Percentiles rank a stretch among this genome's conserved stretches.
Evolutionary conservation across 2,113 vertebrate genomes (phyloP).

Genomic region (Oryzias curvinotus): DNA sequence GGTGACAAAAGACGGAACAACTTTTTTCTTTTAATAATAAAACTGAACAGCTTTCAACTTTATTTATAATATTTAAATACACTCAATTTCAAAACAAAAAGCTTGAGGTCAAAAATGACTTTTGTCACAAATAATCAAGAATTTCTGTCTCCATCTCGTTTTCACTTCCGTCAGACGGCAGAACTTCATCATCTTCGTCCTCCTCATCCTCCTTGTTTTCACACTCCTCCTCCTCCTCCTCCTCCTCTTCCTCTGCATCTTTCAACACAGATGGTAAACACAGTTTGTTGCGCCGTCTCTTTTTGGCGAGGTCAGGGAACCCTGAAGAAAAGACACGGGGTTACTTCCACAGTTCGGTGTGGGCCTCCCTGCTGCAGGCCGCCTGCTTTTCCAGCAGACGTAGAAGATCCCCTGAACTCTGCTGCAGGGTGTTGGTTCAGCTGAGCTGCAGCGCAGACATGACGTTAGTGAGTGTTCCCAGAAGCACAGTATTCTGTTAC

Average conservation of each 20-base stretch:
- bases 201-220: constrained; percentile 77
- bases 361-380: too few relatives aligned
- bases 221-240: constrained; percentile 40
- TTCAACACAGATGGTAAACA: background rate
- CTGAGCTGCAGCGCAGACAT: too few relatives aligned
- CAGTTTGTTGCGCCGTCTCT: constrained; percentile 14
- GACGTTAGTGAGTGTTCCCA: too few relatives aligned
- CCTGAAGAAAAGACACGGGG: constrained; percentile 18
- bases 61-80: constrained; percentile 33
- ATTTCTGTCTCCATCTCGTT: constrained; percentile 99
- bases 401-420: too few relatives aligned
- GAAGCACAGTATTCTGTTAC: too few relatives aligned
- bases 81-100: constrained; percentile 3
- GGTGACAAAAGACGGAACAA: too few relatives aligned
- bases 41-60: constrained; percentile 38
- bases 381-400: too few relatives aligned
- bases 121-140: constrained; percentile 86
- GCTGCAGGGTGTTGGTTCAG: too few relatives aligned
- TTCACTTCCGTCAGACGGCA: constrained; percentile 90
- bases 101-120: background rate
- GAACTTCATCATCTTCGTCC: constrained; percentile 88
- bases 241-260: constrained; percentile 20
- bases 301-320: constrained; percentile 3
- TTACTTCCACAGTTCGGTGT: too few relatives aligned
- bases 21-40: too few relatives aligned